A percentile compares a stretch with the other conserved stretches of the same genome.
Evolutionary conservation across 2,888 invertebrate species (phyloP).

Genomic region (Cactoblastis cactorum): DNA sequence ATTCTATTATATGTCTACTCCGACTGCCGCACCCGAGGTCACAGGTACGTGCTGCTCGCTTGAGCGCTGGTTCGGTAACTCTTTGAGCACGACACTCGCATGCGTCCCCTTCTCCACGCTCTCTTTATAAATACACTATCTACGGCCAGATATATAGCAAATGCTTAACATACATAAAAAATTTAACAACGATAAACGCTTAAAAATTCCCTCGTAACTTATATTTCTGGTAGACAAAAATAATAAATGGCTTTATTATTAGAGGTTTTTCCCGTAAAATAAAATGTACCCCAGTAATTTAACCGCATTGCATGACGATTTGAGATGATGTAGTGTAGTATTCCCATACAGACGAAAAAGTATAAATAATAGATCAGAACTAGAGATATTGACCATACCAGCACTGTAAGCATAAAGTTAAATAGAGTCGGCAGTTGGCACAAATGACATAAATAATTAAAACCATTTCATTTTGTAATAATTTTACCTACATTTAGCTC

Average conservation of each 20-base stretch:
- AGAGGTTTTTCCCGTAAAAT: neutral
- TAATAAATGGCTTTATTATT: too few species aligned
- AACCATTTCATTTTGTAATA: too few species aligned
- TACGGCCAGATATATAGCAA: neutral
- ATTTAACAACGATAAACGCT: neutral
- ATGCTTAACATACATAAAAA: neutral
- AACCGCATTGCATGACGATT: neutral
- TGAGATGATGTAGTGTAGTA: neutral
- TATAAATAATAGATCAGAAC: neutral
- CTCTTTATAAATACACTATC: slow-evolving; percentile 4
- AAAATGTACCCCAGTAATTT: neutral
- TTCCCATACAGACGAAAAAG: neutral
- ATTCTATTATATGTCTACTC: neutral
- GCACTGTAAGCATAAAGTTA: slow-evolving; percentile 5
- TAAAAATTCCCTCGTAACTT: too few species aligned
- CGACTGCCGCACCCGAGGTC: too few species aligned
- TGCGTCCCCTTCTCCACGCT: neutral
- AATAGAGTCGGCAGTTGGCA: neutral
- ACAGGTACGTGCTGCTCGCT: slow-evolving; percentile 11
- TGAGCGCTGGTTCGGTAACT: slow-evolving; percentile 12
- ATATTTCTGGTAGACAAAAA: too few species aligned
- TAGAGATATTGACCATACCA: slow-evolving; percentile 10
- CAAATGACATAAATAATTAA: neutral
- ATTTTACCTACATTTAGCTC: neutral
- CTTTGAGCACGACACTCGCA: slow-evolving; percentile 14